A percentile compares a stretch with the other conserved stretches of the same genome.
phyloP scores from a whole-genome alignment of 2,888 invertebrate genomes.

The Timema cristinae region DNA sequence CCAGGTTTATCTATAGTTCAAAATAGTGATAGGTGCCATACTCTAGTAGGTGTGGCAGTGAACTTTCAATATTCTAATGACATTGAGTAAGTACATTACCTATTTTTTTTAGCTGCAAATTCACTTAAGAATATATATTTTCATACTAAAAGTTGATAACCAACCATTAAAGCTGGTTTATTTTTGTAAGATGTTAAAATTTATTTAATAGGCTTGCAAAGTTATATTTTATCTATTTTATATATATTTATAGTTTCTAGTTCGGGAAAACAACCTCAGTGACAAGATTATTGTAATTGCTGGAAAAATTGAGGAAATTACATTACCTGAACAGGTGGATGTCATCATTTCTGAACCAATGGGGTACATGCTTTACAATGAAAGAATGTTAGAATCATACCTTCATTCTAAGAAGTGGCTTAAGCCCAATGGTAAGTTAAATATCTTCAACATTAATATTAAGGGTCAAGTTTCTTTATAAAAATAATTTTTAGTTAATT shows the following conservation, averaged over 20 bases:
- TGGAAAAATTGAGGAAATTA: conserved; percentile 98
- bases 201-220: neutral
- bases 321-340: conserved; percentile 91
- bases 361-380: conserved; percentile 99
- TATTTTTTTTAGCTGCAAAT: too few relatives aligned
- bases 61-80: too few relatives aligned
- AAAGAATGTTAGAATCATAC: conserved; percentile 98
- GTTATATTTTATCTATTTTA: too few relatives aligned
- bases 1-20: too few relatives aligned
- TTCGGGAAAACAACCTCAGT: conserved; percentile 82
- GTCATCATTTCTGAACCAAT: conserved; percentile 98
- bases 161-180: too few relatives aligned
- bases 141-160: too few relatives aligned
- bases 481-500: neutral
- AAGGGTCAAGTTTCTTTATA: neutral
- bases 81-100: too few relatives aligned
- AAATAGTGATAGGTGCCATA: too few relatives aligned
- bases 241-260: conserved; percentile 58
- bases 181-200: neutral
- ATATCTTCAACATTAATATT: neutral
- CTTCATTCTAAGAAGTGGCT: conserved; percentile 98
- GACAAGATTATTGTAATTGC: conserved; percentile 89
- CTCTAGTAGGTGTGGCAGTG: too few relatives aligned
- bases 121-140: too few relatives aligned
- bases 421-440: conserved; percentile 58